Evolutionary conservation across 2,113 vertebrate genomes (phyloP).

Genomic region (Corythoichthys haematopterus): DNA sequence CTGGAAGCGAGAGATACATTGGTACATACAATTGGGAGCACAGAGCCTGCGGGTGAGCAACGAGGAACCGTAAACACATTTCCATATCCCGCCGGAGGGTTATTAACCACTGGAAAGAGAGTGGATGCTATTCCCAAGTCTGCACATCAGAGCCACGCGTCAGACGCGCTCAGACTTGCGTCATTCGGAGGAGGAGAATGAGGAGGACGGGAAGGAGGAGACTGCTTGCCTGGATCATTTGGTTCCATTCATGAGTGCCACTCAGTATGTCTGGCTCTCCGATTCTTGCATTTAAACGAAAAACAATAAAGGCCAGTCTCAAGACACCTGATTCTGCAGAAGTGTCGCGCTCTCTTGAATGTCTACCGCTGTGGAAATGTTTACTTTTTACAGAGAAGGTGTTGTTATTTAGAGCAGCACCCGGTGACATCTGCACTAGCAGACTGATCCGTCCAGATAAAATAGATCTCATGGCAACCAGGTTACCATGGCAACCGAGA

Average conservation of each 20-base stretch:
- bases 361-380: background rate
- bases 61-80: background rate
- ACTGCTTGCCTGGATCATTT: background rate
- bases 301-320: background rate
- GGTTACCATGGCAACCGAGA: conserved; percentile 63
- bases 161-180: conserved; percentile 40
- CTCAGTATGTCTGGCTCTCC: background rate
- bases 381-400: conserved; percentile 9
- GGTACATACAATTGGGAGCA: background rate
- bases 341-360: background rate
- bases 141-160: conserved; percentile 20
- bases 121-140: conserved; percentile 21
- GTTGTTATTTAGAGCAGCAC: conserved; percentile 47
- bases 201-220: background rate
- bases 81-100: background rate
- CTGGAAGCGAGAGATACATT: background rate
- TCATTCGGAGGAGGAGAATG: conserved; percentile 21
- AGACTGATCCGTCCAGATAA: conserved; percentile 63
- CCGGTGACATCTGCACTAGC: conserved; percentile 59
- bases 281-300: background rate
- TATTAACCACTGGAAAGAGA: conserved; percentile 4
- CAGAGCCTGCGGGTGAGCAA: background rate
- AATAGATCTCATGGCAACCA: conserved; percentile 75
- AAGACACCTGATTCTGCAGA: background rate
- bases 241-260: conserved; percentile 1